phyloP scores from a whole-genome alignment of 1,140 invertebrate genomes.

The Pinna nobilis region DNA sequence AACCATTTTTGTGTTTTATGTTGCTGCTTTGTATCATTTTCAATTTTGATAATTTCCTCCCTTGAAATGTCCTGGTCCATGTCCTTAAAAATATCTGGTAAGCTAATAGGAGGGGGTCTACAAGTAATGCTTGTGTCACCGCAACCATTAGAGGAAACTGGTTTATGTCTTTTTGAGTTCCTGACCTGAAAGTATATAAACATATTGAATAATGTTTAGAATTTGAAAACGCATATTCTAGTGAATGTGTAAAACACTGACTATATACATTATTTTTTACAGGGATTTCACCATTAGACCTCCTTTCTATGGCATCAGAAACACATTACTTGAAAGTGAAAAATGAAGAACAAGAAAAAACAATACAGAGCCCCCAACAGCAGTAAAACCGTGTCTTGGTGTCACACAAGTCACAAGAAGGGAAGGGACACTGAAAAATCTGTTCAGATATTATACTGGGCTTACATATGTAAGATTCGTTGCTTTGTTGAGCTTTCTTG shows the following conservation, averaged over 20 bases:
- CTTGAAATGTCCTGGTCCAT: not conserved
- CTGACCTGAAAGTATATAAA: slow-evolving; percentile 24
- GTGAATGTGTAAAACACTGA: not conserved
- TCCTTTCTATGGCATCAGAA: slow-evolving; percentile 15
- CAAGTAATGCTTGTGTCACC: slow-evolving; percentile 16
- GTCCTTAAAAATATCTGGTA: not conserved
- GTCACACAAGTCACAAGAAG: slow-evolving; percentile 1
- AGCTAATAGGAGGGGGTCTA: not conserved
- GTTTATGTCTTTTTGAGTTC: not conserved
- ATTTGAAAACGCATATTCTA: not conserved
- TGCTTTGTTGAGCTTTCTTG: slow-evolving; percentile 22
- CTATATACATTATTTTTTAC: not conserved
- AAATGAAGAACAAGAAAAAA: slow-evolving; percentile 1
- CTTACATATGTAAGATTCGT: slow-evolving; percentile 25
- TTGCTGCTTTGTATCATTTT: slow-evolving; percentile 22
- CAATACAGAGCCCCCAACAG: not conserved
- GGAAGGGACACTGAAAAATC: slow-evolving; percentile 20
- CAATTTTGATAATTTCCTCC: slow-evolving; percentile 6
- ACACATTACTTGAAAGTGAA: not conserved
- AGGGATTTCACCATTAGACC: slow-evolving; percentile 20
- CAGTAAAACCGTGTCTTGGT: not conserved
- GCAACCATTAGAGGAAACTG: slow-evolving; percentile 14
- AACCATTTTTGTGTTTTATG: not conserved
- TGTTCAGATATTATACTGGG: slow-evolving; percentile 34
- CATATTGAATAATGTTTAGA: too few relatives aligned